Evolutionary conservation across 2,888 invertebrate genomes (phyloP).

Genomic region (Seira sanloemensis): DNA sequence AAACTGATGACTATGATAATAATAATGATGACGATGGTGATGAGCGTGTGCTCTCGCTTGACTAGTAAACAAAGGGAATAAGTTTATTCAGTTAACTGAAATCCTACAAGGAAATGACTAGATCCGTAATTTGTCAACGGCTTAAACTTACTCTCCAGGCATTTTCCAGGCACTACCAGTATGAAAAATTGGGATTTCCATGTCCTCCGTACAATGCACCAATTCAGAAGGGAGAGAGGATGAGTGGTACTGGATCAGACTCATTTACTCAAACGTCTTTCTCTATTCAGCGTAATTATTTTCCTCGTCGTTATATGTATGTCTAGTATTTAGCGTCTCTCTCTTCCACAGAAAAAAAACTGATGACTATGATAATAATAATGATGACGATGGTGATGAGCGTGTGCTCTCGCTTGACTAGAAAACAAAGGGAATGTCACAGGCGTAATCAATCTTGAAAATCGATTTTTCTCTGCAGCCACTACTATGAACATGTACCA

Average conservation of each 20-base stretch:
- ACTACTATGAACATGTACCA: background rate
- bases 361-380: slow-evolving; percentile 17
- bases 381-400: slow-evolving; percentile 38
- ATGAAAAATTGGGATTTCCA: background rate
- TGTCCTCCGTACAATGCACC: background rate
- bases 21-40: slow-evolving; percentile 31
- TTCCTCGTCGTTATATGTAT: background rate
- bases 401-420: slow-evolving; percentile 18
- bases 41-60: slow-evolving; percentile 26
- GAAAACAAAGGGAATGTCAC: slow-evolving; percentile 56
- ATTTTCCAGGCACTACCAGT: background rate
- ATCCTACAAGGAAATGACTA: background rate
- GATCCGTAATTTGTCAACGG: background rate
- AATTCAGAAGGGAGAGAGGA: background rate
- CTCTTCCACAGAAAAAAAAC: slow-evolving; percentile 13
- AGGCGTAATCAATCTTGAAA: slow-evolving; percentile 54
- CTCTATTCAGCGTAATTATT: slow-evolving; percentile 4
- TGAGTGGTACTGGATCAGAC: too few species aligned
- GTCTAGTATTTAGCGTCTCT: background rate
- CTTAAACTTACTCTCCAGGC: background rate
- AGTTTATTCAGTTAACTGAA: background rate
- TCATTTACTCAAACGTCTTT: too few species aligned
- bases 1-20: slow-evolving; percentile 14
- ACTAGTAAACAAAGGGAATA: slow-evolving; percentile 49
- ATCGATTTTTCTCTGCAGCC: slow-evolving; percentile 46